Percentiles rank a stretch among this genome's conserved stretches.
phyloP scores from a whole-genome alignment of 1,140 invertebrate species.

The Cardiocondyla obscurior region DNA sequence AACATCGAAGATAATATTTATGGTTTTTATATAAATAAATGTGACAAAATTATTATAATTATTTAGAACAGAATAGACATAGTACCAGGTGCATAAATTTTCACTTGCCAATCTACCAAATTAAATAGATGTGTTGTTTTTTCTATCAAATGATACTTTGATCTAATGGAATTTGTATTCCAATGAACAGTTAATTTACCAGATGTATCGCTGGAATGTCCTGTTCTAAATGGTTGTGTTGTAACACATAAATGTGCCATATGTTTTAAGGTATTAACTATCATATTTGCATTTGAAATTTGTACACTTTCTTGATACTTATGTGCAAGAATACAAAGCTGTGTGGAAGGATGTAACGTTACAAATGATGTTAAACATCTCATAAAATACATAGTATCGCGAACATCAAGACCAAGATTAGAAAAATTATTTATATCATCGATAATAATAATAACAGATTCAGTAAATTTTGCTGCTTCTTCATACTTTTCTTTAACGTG shows the following conservation, averaged over 20 bases:
- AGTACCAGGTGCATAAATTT: slow-evolving; percentile 87
- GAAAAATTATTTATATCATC: slow-evolving; percentile 89
- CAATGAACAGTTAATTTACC: slow-evolving; percentile 86
- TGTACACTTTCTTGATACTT: slow-evolving; percentile 83
- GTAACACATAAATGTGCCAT: slow-evolving; percentile 86
- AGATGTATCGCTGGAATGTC: slow-evolving; percentile 87
- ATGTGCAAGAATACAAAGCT: slow-evolving; percentile 84
- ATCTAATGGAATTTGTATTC: slow-evolving; percentile 81
- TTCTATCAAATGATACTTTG: slow-evolving; percentile 81
- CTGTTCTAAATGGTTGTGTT: slow-evolving; percentile 87
- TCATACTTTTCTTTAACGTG: slow-evolving; percentile 72
- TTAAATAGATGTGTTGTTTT: slow-evolving; percentile 86
- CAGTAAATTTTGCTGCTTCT: slow-evolving; percentile 69
- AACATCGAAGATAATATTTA: too few species aligned
- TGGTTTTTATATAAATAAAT: background rate
- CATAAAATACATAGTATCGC: slow-evolving; percentile 84
- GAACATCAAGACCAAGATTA: slow-evolving; percentile 85
- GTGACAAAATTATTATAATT: background rate
- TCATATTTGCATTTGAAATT: slow-evolving; percentile 80
- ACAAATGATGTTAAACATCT: slow-evolving; percentile 82
- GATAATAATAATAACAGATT: slow-evolving; percentile 85
- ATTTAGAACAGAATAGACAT: background rate
- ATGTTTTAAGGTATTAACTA: slow-evolving; percentile 86
- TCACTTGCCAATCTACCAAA: slow-evolving; percentile 89
- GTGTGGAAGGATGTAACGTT: slow-evolving; percentile 76